Conservation (phyloP, 2,888 invertebrate species). For the Coecobrya sp. region DNA sequence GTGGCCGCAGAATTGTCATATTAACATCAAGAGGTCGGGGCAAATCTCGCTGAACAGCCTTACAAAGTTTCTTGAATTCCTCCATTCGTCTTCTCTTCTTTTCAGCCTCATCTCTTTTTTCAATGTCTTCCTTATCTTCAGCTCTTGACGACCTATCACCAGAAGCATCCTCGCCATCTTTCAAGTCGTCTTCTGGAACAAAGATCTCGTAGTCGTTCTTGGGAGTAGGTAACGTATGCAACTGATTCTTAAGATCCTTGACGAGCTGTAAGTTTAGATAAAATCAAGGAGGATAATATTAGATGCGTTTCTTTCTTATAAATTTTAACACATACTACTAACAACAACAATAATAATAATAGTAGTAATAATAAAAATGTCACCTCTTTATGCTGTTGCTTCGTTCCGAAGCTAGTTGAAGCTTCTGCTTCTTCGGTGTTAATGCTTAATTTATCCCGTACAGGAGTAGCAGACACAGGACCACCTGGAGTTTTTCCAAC, state of each 20-base stretch:
- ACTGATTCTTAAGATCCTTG: constrained; percentile 91
- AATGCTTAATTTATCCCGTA: constrained; percentile 97
- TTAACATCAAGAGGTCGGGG: constrained; percentile 96
- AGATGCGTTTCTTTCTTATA: too few relatives aligned
- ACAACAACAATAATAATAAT: too few relatives aligned
- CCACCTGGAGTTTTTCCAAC: constrained; percentile 89
- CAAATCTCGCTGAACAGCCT: constrained; percentile 94
- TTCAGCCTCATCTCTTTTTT: constrained; percentile 91
- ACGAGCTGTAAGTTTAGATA: constrained; percentile 76
- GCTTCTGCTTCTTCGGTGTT: constrained; percentile 94
- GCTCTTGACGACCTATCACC: constrained; percentile 88
- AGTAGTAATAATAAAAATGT: too few relatives aligned
- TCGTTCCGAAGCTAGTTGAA: constrained; percentile 88
- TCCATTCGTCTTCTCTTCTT: constrained; percentile 91
- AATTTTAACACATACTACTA: too few relatives aligned
- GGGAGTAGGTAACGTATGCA: constrained; percentile 95
- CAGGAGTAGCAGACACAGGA: constrained; percentile 91
- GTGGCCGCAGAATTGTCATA: constrained; percentile 93
- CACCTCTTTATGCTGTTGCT: constrained; percentile 91
- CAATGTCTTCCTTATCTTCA: constrained; percentile 96
- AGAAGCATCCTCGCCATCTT: constrained; percentile 88
- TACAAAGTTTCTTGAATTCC: constrained; percentile 93
- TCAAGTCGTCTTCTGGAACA: constrained; percentile 94
- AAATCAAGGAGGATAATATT: too few relatives aligned
- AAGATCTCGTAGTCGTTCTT: constrained; percentile 99